Evolutionary conservation across 1,140 invertebrate species (phyloP), one percentile per base, ranked within the genome.

Genomic region (Brachionus sp.): DNA sequence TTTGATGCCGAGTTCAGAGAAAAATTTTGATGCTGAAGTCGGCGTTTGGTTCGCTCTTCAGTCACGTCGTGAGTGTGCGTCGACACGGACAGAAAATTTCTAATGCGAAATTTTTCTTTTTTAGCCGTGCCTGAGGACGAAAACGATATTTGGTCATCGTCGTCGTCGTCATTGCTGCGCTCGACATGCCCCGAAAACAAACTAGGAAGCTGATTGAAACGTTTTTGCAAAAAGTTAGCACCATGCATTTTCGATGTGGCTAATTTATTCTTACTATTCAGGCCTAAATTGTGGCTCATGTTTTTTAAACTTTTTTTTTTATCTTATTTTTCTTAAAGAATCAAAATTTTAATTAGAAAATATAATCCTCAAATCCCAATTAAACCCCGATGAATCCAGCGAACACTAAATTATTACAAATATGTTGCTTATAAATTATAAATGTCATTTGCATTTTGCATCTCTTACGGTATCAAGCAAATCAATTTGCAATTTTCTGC

Each of bases 161-260:
- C 66, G 16, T 57, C 50, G 5, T 57, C 50, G 16, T 57, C 50
- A 1, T 57, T 13, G 50, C 23, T 13, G 3, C 66, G 66, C 37
- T 70, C 66, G 0, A 70, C 37, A 39, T 70, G 37, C 13, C 37
- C 37, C 35, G 66, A 70, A 39, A 70, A 70, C 37, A 70, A 39
- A 70, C 16, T 70, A 4, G 66, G 66, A 39, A 70, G 66, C 16
- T 70, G 66, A 70, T 70, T 70, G 9, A 70, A 33, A 6, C 66
- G 66, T 39, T 70, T 70, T 70, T 70, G 66, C 9, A 70, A 39
- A 70, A 70, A 70, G 37, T 70, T 70, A 70, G 66, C 66, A 70
- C 66, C 66, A 42, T 70, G 29, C 9, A 19, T 70, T 19, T 70
- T 35, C 16, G 66, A 39, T 19, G 29, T 19, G 12, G 10, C 3